These are phyloP conservation scores for Micrastur ruficollis DNA, from an alignment of 2,797 vertebrate species.

Conservation along the genomic window DNA sequence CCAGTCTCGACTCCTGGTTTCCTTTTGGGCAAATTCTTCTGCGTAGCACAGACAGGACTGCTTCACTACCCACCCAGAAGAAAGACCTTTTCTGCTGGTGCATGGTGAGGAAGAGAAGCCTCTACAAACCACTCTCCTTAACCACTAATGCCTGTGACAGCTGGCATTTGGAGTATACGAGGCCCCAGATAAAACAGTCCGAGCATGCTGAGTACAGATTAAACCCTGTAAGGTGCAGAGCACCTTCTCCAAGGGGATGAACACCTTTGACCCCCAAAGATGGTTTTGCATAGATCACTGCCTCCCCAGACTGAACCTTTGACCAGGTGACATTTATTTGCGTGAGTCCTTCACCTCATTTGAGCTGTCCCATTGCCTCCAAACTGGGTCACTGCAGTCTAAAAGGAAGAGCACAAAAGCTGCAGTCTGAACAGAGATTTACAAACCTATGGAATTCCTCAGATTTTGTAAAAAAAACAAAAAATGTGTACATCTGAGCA, in stretches of 20 bases:
- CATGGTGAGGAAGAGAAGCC: background rate
- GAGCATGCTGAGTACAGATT: background rate
- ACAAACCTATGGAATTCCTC: background rate
- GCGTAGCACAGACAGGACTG: accelerated
- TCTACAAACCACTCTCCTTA: background rate
- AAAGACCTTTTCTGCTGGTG: background rate
- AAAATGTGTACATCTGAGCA: background rate
- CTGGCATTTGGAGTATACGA: background rate
- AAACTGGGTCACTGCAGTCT: background rate
- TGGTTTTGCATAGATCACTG: background rate
- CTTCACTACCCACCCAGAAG: background rate
- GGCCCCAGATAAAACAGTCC: background rate
- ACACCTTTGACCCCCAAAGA: background rate
- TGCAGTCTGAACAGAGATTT: background rate
- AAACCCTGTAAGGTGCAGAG: background rate
- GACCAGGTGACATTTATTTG: background rate
- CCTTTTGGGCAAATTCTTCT: background rate
- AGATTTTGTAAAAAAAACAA: background rate
- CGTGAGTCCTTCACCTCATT: background rate
- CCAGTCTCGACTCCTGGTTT: background rate
- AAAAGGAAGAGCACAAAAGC: background rate
- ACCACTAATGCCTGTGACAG: background rate
- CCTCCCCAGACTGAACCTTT: background rate
- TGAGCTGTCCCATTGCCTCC: background rate
- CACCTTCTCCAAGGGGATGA: background rate